Conservation (phyloP, 2,113 vertebrate genomes). For the Macquaria ambigua region DNA sequence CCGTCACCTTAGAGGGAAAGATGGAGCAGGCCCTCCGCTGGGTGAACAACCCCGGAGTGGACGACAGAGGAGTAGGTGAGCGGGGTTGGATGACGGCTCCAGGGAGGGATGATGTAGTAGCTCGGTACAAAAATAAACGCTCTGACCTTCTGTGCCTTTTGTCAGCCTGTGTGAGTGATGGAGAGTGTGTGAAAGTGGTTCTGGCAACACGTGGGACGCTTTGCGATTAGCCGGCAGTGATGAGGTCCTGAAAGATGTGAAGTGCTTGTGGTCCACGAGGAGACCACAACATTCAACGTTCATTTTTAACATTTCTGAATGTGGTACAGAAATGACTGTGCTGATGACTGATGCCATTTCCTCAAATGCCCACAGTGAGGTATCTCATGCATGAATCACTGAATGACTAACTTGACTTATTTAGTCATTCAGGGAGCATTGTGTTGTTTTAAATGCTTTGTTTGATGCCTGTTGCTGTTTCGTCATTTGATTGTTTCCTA, state of each 20-base stretch:
- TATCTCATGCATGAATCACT: constrained; percentile 38
- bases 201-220: not conserved
- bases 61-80: constrained; percentile 97
- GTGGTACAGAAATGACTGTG: constrained; percentile 5
- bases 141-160: constrained; percentile 32
- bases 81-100: constrained; percentile 3
- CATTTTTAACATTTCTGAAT: constrained; percentile 1
- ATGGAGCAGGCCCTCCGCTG: constrained; percentile 98
- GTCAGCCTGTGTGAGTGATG: not conserved
- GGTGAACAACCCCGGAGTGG: constrained; percentile 95
- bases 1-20: constrained; percentile 96
- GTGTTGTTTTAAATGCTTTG: constrained; percentile 16
- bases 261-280: constrained; percentile 1
- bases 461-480: constrained; percentile 26
- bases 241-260: constrained; percentile 32
- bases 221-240: not conserved
- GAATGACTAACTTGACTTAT: constrained; percentile 28
- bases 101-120: constrained; percentile 14
- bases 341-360: constrained; percentile 43
- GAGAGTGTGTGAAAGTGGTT: not conserved
- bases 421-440: constrained; percentile 18
- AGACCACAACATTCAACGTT: not conserved
- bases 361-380: constrained; percentile 26
- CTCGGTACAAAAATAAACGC: constrained; percentile 32
- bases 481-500: constrained; percentile 59